Conservation (phyloP, 2,797 vertebrate species). For the Macrochelys suwanniensis region DNA sequence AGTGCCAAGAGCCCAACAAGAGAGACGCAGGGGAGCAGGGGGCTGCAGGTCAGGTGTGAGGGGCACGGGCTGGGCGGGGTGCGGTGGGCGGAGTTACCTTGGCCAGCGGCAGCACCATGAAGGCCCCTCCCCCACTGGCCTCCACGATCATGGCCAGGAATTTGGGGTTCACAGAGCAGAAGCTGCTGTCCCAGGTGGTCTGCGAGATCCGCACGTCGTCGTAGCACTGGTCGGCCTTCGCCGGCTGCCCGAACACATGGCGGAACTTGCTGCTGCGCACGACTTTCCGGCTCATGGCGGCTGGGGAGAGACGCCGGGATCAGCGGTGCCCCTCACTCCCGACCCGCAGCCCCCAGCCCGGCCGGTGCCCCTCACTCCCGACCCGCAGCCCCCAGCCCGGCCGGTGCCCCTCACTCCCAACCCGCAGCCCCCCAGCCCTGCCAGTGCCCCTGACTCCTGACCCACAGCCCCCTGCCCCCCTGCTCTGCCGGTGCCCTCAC, state of each 20-base stretch:
- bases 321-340: too few species aligned
- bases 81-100: conserved; percentile 81
- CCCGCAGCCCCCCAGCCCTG: too few species aligned
- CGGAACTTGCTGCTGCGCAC: conserved; percentile 94
- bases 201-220: conserved; percentile 94
- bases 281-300: conserved; percentile 90
- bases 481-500: too few species aligned
- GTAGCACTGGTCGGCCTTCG: conserved; percentile 93
- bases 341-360: too few species aligned
- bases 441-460: too few species aligned
- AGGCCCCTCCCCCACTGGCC: conserved; percentile 93
- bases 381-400: too few species aligned
- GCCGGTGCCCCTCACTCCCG: too few species aligned
- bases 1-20: too few species aligned
- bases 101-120: conserved; percentile 90
- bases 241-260: conserved; percentile 91
- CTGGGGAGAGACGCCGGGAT: background rate
- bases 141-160: conserved; percentile 95
- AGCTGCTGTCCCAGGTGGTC: conserved; percentile 96
- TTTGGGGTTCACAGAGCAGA: conserved; percentile 93
- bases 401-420: too few species aligned
- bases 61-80: background rate
- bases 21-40: too few species aligned
- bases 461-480: too few species aligned
- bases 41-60: too few species aligned